Base-by-base conservation (phyloP, 2,113 vertebrate genomes). In the Pituophis catenifer region DNA sequence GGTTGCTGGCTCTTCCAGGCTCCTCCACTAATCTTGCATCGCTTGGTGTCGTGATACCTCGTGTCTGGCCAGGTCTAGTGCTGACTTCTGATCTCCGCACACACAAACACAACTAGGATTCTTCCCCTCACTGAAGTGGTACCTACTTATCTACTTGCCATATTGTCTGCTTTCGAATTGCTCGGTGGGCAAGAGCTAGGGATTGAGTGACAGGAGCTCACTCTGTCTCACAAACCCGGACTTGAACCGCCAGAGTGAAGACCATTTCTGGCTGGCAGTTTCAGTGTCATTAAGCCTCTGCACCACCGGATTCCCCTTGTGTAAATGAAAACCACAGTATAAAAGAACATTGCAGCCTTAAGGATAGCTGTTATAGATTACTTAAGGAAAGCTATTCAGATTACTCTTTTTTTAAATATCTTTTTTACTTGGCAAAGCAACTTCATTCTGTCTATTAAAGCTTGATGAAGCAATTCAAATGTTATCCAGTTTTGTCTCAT, bases 391-490 rank as follows among this genome's bases (percentile, higher is more conserved):
- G 3, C 91, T 54, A 57, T 92, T 62, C 91, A 93, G 94, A 94
- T 91, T 92, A 59, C 57, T 90, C 5, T 52, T 44, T 93, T 44
- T 52, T 54, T 55, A 29, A 93, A 91, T 33, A 88, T 24, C 12
- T 65, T 81, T 44, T 81, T 81, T 21, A 93, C 52, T 94, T 90
- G 95, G 94, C 15, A 86, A 96, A 94, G 17, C 93, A 89, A 94
- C 93, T 94, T 89, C 29, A 94, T 91, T 91, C 29, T 93, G 90
- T 92, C n/a, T 94, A 93, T 88, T 70, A 89, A 94, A 94, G 93
- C 75, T 4, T 93, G 59, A 94, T 91, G 94, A 95, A 96, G 48
- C 90, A 52, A 96, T 87, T 94, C 92, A 93, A 95, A 93, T 96
- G 93, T 94, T 90, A 94, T 19, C 33, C 94, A 81, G 96, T 93